Conservation (phyloP, 2,797 vertebrate species). For the Coccyzus lansbergi region DNA sequence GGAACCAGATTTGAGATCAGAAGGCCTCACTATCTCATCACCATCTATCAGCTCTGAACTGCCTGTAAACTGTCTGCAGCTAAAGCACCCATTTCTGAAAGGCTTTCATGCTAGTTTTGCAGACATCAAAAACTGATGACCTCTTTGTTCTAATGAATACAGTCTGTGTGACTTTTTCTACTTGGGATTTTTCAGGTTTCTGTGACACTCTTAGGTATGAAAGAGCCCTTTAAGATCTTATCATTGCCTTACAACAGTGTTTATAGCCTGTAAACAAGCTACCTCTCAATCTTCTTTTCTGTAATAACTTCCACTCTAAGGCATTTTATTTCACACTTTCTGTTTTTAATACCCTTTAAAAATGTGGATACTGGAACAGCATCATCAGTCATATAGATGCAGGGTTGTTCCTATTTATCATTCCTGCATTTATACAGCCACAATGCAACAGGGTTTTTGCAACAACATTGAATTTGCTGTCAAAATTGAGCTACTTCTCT, state of each 20-base stretch:
- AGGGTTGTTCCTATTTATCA: neutral
- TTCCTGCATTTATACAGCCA: neutral
- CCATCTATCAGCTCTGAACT: neutral
- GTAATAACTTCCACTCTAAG: neutral
- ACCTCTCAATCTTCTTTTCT: neutral
- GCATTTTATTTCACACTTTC: neutral
- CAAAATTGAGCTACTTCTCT: neutral
- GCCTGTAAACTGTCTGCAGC: neutral
- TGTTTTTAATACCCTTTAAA: neutral
- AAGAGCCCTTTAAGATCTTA: neutral
- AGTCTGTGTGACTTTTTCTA: neutral
- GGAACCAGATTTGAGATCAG: neutral
- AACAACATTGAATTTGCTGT: neutral
- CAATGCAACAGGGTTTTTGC: neutral
- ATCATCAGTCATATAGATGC: neutral
- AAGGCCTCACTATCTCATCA: neutral
- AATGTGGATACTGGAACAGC: neutral
- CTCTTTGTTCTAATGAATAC: neutral
- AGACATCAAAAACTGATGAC: neutral
- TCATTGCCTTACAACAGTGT: neutral
- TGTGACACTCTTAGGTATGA: accelerated
- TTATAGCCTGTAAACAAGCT: neutral
- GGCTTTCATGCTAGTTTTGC: neutral
- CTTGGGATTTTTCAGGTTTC: neutral
- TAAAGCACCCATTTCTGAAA: neutral